Conservation (phyloP, 1,140 invertebrate species). For the Palaemon carinicauda region DNA sequence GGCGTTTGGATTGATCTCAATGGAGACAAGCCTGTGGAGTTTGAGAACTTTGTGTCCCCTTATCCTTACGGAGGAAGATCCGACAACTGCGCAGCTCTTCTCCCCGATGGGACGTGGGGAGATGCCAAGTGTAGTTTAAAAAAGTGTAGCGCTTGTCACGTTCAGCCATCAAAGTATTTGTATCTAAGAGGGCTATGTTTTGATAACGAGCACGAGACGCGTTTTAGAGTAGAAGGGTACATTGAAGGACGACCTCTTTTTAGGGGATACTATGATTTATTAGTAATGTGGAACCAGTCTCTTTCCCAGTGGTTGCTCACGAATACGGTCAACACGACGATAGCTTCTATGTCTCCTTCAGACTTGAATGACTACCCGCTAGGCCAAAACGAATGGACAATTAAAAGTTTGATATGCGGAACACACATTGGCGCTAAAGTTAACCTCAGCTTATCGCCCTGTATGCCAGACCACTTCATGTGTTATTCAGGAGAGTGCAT, state of each 20-base stretch:
- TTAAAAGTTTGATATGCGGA: neutral
- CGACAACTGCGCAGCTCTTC: slow-evolving; percentile 24
- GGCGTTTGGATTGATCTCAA: slow-evolving; percentile 5
- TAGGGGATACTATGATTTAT: slow-evolving; percentile 1
- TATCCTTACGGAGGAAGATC: slow-evolving; percentile 1
- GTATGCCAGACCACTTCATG: neutral
- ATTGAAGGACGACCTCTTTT: neutral
- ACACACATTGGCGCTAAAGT: neutral
- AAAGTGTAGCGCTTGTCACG: slow-evolving; percentile 14
- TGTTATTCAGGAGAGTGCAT: slow-evolving; percentile 13
- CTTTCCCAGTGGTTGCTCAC: neutral
- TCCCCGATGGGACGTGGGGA: slow-evolving; percentile 14
- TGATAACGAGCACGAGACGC: slow-evolving; percentile 4
- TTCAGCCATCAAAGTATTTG: neutral
- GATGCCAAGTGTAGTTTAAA: slow-evolving; percentile 28
- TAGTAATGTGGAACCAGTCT: slow-evolving; percentile 1
- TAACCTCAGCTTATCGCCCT: slow-evolving; percentile 5
- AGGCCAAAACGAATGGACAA: neutral
- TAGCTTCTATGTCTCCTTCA: neutral
- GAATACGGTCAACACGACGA: neutral
- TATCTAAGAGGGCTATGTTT: slow-evolving; percentile 14
- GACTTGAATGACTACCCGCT: slow-evolving; percentile 17
- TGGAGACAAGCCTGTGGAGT: neutral
- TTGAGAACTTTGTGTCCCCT: slow-evolving; percentile 15
- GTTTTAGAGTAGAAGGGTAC: neutral